Evolutionary conservation across 2,888 invertebrate genomes (phyloP), one percentile per base, ranked within the genome.

Genomic region (Sicus ferrugineus): DNA sequence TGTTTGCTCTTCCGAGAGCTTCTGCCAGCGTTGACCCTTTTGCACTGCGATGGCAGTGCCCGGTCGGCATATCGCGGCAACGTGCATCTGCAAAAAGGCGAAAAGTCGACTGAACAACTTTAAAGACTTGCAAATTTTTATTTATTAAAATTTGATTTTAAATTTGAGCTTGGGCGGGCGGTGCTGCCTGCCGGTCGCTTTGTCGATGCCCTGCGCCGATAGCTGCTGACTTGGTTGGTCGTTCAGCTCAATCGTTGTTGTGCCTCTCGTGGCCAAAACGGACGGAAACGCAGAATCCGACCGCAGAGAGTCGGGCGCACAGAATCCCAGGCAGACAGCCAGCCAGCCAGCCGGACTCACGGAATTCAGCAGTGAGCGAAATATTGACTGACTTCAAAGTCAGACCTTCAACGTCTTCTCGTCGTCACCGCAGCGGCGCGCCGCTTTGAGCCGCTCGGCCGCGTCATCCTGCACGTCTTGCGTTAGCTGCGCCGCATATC

Each of bases 191-290:
- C 21, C 9, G 19, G 48, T 48, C 38, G 19, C 21, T 9, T 34
- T 14, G 42, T 19, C 21, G 64, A 64, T 64, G 50, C 52, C 64
- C 64, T 64, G 50, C 19, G 52, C 19, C 21, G 52, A 52, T 64
- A 64, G 16, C 64, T 48, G n/a, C n/a, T 48, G 1, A 14, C 1
- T 34, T 34, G 5, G 42, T 16, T 16, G 64, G 64, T 64, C 64
- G 50, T 64, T 64, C 31, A 52, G n/a, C 23, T 38, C 23, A n/a
- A 16, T 23, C 23, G 11, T 61, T 61, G 61, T 38, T 42, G 14
- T 23, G 23, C 14, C 54, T 69, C 59, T 70, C 70, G 70, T 68
- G 67, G 67, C 65, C 69, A 68, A 68, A 66, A 68, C 69, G 26
- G 34, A 64, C 30, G 21, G 52, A 71, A 61, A 48, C 19, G 11